These are phyloP conservation scores for Neolamprologus hecqui DNA, from an alignment of 2,113 vertebrate species.

Conservation along the genomic window DNA sequence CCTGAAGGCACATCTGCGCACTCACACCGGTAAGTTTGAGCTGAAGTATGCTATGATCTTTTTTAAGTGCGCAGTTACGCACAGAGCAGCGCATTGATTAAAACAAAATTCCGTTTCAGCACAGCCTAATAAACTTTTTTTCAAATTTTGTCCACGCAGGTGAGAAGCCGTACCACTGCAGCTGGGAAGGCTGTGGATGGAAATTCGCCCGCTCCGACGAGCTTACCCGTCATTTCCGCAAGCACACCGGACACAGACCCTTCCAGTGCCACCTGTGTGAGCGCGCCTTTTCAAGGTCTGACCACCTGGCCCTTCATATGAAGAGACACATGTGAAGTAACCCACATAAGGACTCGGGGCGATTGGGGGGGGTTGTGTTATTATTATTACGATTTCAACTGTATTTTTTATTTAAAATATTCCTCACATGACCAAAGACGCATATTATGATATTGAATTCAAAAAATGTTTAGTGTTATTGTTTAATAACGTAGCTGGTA, in stretches of 20 bases:
- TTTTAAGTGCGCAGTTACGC: neutral
- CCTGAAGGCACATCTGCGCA: conserved; percentile 93
- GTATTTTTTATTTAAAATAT: conserved; percentile 65
- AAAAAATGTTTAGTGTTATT: conserved; percentile 60
- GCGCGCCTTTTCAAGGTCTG: conserved; percentile 91
- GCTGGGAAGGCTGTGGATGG: conserved; percentile 98
- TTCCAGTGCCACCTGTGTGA: conserved; percentile 99
- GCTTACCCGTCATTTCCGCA: conserved; percentile 94
- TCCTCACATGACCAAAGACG: conserved; percentile 57
- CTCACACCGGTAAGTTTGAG: conserved; percentile 85
- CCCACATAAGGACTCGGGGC: conserved; percentile 16
- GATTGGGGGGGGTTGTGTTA: neutral
- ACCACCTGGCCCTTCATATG: conserved; percentile 97
- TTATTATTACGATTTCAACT: conserved; percentile 39
- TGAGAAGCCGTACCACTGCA: conserved; percentile 98
- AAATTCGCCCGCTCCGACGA: conserved; percentile 96
- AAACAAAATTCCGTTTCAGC: neutral
- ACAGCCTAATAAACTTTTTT: neutral
- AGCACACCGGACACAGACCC: conserved; percentile 95
- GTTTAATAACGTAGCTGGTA: conserved; percentile 86
- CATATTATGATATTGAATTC: conserved; percentile 51
- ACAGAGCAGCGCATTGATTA: neutral
- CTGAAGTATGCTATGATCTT: neutral
- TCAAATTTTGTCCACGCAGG: conserved; percentile 62
- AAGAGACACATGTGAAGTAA: conserved; percentile 88